These are phyloP conservation scores for Bilobella aurantiaca DNA, from an alignment of 1,140 invertebrate species.

Conservation along the genomic window DNA sequence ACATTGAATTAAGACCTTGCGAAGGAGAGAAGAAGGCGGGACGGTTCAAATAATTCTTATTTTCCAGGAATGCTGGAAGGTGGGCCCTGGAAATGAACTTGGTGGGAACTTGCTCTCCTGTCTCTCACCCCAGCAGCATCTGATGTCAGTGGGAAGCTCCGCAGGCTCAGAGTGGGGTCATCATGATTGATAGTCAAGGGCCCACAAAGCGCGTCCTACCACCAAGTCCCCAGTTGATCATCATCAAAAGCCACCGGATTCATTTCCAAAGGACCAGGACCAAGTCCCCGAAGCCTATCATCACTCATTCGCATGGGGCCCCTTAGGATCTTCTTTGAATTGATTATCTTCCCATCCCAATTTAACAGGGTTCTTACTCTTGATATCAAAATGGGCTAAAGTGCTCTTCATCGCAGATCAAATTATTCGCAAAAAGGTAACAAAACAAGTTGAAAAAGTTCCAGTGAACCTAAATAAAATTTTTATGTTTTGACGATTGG, in stretches of 20 bases:
- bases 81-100: neutral
- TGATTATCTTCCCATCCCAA: too few relatives aligned
- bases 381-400: too few relatives aligned
- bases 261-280: neutral
- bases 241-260: neutral
- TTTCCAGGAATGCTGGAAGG: neutral
- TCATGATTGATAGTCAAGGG: neutral
- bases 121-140: neutral
- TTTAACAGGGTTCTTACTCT: too few relatives aligned
- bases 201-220: neutral
- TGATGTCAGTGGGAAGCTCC: neutral
- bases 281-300: too few relatives aligned
- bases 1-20: slow-evolving; percentile 5
- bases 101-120: neutral
- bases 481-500: too few relatives aligned
- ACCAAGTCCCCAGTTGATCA: neutral
- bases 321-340: too few relatives aligned
- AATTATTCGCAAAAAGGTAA: too few relatives aligned
- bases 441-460: too few relatives aligned
- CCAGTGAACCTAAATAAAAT: too few relatives aligned
- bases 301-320: too few relatives aligned
- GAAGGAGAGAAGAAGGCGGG: neutral
- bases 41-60: neutral
- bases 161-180: neutral
- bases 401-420: too few relatives aligned